Base-by-base conservation (phyloP, 2,113 vertebrate species). In the Podiceps cristatus region DNA sequence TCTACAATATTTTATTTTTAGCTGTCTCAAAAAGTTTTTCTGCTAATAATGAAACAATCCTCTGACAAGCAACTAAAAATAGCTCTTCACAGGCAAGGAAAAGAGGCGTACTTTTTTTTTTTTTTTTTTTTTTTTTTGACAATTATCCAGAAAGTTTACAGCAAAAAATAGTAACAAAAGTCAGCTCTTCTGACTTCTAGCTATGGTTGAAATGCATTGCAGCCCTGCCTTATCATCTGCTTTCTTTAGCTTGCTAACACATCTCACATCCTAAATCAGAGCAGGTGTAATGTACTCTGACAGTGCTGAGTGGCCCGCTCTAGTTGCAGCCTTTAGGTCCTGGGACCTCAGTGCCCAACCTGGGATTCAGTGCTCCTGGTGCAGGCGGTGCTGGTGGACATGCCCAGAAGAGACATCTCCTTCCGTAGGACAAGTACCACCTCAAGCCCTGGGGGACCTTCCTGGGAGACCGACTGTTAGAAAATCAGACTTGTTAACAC, bases 281-380 rank as follows among this genome's bases (percentile, higher is more conserved):
- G 24, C 14, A 55, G 19, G 4, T 74, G 17, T 4, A 11, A 40
- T 8, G 19, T 47, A 9, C 37, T 94, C 82, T 79, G 67, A 52
- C 18, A 42, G 44, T 0, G 0, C 25, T 56, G 35, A 49, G 29
- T 40, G 9, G 1, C 25, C 27, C 9, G 42, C 9, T 37, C 42
- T 25, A 8, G 3, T 18, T 53, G 24, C n/a, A 72, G 44, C 64
- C 19, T 91, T 80, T 66, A 31, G 14, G 23, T 80, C 14, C 35
- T 62, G 28, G 24, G 16, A 45, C 27, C 7, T 29, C 64, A 35
- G 23, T 5, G 4, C 40, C 52, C 63, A 80, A 23, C 29, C 9
- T 5, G 8, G 18, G 18, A 93, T 27, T 17, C 45, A 16, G 45
- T 22, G 35, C 29, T 69, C 14, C 49, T 40, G 11, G 44, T 25